Conservation (phyloP, 2,888 invertebrate species). For the Helobdella robusta region DNA sequence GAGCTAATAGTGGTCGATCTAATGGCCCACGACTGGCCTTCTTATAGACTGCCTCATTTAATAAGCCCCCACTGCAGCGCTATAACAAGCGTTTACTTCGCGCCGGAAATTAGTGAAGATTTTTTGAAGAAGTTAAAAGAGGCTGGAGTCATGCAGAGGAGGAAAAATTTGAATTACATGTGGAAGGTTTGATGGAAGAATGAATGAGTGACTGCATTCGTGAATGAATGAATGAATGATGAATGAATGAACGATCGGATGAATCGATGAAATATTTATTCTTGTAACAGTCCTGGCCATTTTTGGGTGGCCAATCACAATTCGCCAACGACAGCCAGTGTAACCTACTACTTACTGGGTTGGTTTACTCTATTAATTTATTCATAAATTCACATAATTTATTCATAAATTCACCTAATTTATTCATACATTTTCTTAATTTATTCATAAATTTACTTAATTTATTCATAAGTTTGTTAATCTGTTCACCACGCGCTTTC, state of each 20-base stretch:
- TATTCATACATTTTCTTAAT: neutral
- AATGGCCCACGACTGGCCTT: conserved; percentile 17
- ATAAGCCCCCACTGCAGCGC: conserved; percentile 25
- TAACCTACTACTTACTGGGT: conserved; percentile 16
- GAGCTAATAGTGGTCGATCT: conserved; percentile 87
- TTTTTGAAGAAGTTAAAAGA: conserved; percentile 7
- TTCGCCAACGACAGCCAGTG: conserved; percentile 15
- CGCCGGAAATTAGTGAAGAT: neutral
- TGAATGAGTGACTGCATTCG: neutral
- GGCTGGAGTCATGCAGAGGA: neutral
- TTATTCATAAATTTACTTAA: neutral
- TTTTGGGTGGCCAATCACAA: conserved; percentile 19
- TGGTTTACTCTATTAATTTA: neutral
- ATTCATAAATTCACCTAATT: too few species aligned
- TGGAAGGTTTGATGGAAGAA: conserved; percentile 3
- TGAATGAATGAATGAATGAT: neutral
- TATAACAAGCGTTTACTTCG: conserved; percentile 19
- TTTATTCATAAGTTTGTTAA: too few species aligned
- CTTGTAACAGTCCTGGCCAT: conserved; percentile 17
- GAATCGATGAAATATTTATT: neutral
- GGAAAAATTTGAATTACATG: conserved; percentile 6
- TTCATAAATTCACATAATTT: neutral
- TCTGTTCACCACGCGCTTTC: too few species aligned
- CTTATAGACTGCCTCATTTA: conserved; percentile 17
- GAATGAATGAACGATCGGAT: neutral